These are phyloP conservation scores for Amblyjoppa fuscipennis DNA, from an alignment of 2,888 invertebrate genomes.

Conservation along the genomic window DNA sequence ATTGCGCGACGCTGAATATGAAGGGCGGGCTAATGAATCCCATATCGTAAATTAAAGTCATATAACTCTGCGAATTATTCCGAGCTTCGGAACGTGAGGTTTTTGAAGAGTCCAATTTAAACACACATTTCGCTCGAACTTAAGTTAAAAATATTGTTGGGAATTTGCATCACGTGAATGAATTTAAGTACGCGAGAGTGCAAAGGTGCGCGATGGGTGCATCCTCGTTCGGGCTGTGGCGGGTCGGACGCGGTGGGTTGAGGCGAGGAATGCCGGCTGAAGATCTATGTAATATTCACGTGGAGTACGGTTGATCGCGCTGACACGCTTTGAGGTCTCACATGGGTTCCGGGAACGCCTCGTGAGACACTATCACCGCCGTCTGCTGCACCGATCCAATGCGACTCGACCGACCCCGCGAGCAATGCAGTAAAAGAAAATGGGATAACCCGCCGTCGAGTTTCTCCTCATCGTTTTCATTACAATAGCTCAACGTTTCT, in stretches of 20 bases:
- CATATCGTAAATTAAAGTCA: slow-evolving; percentile 17
- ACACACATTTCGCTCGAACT: not conserved
- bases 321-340: slow-evolving; percentile 32
- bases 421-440: slow-evolving; percentile 32
- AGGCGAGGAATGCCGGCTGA: slow-evolving; percentile 8
- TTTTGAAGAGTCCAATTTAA: slow-evolving; percentile 4
- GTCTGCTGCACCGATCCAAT: slow-evolving; percentile 13
- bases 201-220: not conserved
- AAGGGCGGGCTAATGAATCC: slow-evolving; percentile 32
- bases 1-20: slow-evolving; percentile 17
- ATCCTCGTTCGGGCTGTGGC: not conserved
- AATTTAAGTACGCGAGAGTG: not conserved
- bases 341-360: slow-evolving; percentile 23
- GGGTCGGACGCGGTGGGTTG: not conserved
- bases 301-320: slow-evolving; percentile 11
- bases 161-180: not conserved
- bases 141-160: not conserved
- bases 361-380: slow-evolving; percentile 22
- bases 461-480: slow-evolving; percentile 20
- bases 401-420: not conserved
- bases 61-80: not conserved
- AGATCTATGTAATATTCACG: slow-evolving; percentile 43
- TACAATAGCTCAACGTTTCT: not conserved
- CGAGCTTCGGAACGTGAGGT: not conserved
- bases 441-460: slow-evolving; percentile 16